Base-by-base conservation (phyloP, 2,113 vertebrate species). In the Smithornis capensis region DNA sequence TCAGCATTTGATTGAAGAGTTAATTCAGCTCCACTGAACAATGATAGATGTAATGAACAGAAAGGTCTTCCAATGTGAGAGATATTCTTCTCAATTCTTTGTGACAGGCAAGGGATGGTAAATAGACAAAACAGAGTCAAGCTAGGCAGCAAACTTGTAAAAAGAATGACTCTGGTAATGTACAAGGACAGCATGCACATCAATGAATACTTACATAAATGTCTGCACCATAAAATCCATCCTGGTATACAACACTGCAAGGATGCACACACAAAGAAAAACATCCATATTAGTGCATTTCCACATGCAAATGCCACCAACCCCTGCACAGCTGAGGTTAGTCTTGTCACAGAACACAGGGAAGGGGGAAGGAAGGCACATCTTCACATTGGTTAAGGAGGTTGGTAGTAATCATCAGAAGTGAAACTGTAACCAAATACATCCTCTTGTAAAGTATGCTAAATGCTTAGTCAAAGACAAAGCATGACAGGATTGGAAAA, bases 201-300 rank as follows among this genome's bases (percentile, higher is more conserved):
- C 97, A 97, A 98, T 98, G 96, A 97, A 98, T 99, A 99, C 99
- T 99, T 99, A 99, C 99, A 99, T 99, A 99, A 98, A 99, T 99
- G 98, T 99, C 99, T 99, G 99, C 99, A 99, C 99, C 99, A 98
- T 99, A 99, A 99, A 99, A 99, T 99, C 99, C 99, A 98, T 99
- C 99, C 99, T 99, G 99, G 98, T 99, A 99, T 98, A 99, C 99
- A 98, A 99, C 99, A 98, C 99, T 99, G 98, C 97, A 98, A 98
- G 98, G 98, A 98, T 97, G 97, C 98, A 98, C 98, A 98, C 98
- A 99, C 98, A 99, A 97, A 98, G 97, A 99, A 89, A 98, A 98
- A 98, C 97, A 98, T 98, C 89, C 98, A 98, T 97, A 98, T 99
- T 99, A 99, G 98, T 99, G 98, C 98, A 98, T 97, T 97, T 98